These are phyloP conservation scores for Aurelia aurita DNA, from an alignment of 30 jellyfish, hydroid and myxozoan genomes.

Conservation along the genomic window DNA sequence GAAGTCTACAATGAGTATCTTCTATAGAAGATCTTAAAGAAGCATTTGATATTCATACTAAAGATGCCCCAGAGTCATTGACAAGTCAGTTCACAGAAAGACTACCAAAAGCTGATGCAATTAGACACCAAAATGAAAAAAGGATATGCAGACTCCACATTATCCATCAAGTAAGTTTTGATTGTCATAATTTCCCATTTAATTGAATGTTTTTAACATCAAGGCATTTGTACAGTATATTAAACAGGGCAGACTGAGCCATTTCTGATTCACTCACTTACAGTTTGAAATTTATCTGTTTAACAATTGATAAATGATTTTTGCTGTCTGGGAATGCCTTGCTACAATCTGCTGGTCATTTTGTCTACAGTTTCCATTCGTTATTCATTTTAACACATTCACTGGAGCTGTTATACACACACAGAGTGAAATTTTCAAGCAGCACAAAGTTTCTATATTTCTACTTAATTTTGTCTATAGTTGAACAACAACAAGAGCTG, in stretches of 20 bases:
- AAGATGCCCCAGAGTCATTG: background rate
- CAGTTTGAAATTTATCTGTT: background rate
- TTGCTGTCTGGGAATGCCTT: constrained; percentile 13
- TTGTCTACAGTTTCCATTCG: constrained; percentile 13
- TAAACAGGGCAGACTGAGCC: constrained; percentile 2
- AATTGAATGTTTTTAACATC: background rate
- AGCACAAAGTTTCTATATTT: background rate
- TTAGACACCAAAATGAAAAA: background rate
- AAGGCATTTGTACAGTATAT: background rate
- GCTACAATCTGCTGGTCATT: background rate
- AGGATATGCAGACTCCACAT: constrained; percentile 21
- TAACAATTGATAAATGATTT: background rate
- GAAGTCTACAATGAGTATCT: too few species aligned
- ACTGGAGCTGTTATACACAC: background rate
- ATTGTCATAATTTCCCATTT: constrained; percentile 1
- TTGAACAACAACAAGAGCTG: constrained; percentile 21
- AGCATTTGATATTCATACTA: background rate
- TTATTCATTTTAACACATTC: background rate
- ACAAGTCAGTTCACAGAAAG: background rate
- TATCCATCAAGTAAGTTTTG: constrained; percentile 21
- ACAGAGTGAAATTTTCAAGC: background rate
- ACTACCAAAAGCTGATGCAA: constrained; percentile 9
- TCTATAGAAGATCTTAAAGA: background rate
- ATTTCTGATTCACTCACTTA: constrained; percentile 4
- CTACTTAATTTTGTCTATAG: constrained; percentile 5